Conservation (phyloP, 2,888 invertebrate genomes). For the Imbricaverruca yamaguchii region DNA sequence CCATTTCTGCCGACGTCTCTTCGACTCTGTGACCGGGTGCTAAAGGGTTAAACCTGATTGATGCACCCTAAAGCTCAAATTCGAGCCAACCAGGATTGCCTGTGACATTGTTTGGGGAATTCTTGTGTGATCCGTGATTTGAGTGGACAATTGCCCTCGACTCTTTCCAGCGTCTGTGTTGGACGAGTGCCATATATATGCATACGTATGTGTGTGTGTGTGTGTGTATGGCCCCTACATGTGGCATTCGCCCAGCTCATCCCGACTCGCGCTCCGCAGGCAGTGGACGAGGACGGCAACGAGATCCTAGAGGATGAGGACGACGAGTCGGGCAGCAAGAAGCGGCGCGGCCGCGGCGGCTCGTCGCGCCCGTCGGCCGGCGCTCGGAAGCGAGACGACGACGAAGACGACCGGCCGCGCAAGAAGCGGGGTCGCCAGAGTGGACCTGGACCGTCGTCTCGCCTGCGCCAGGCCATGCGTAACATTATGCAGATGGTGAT, state of each 20-base stretch:
- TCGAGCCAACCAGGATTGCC: too few species aligned
- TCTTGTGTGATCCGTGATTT: too few species aligned
- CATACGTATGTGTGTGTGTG: not conserved
- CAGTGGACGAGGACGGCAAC: slow-evolving; percentile 44
- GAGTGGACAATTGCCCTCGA: too few species aligned
- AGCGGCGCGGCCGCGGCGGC: slow-evolving; percentile 40
- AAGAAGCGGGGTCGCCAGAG: slow-evolving; percentile 33
- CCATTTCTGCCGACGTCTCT: too few species aligned
- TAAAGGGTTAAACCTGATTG: too few species aligned
- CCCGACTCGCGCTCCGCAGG: slow-evolving; percentile 29
- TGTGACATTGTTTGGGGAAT: too few species aligned
- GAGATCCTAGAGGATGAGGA: slow-evolving; percentile 43
- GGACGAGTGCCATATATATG: too few species aligned
- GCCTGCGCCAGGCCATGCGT: not conserved
- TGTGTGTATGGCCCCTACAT: not conserved
- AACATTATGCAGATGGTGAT: slow-evolving; percentile 7
- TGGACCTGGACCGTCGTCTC: not conserved
- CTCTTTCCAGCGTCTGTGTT: too few species aligned
- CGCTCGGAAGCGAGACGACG: slow-evolving; percentile 44
- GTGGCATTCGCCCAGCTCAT: too few species aligned
- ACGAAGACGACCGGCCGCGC: slow-evolving; percentile 52
- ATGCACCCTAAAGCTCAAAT: too few species aligned
- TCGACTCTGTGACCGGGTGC: too few species aligned
- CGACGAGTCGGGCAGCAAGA: slow-evolving; percentile 59
- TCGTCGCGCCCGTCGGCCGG: slow-evolving; percentile 9